Evolutionary conservation across 2,888 invertebrate species (phyloP).

Genomic region (Ectemnius cavifrons): DNA sequence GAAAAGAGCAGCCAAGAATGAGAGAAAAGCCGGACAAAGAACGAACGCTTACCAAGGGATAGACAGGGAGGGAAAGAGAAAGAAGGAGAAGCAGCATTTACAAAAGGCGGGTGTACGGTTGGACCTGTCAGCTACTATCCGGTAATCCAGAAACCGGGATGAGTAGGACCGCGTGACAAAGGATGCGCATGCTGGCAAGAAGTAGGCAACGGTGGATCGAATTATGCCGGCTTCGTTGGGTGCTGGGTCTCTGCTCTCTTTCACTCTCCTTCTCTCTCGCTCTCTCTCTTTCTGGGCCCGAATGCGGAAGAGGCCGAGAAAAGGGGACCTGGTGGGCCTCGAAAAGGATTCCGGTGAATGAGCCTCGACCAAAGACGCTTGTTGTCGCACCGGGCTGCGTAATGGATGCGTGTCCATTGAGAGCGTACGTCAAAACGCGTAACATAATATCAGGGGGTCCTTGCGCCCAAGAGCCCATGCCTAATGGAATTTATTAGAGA

Average conservation of each 20-base stretch:
- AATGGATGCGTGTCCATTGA: slow-evolving; percentile 73
- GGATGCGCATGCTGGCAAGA: slow-evolving; percentile 43
- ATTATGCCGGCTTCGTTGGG: slow-evolving; percentile 70
- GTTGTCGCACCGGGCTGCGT: slow-evolving; percentile 72
- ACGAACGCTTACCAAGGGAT: not conserved
- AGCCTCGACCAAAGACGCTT: slow-evolving; percentile 46
- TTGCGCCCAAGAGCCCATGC: slow-evolving; percentile 71
- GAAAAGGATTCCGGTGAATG: slow-evolving; percentile 54
- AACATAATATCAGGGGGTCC: slow-evolving; percentile 73
- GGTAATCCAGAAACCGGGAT: slow-evolving; percentile 49
- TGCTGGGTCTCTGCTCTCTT: slow-evolving; percentile 26
- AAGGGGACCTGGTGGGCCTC: slow-evolving; percentile 12
- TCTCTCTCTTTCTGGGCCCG: slow-evolving; percentile 7
- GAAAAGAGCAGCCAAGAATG: slow-evolving; percentile 40
- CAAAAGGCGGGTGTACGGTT: slow-evolving; percentile 43
- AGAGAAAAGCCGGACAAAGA: not conserved
- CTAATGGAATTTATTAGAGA: slow-evolving; percentile 78
- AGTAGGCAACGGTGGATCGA: slow-evolving; percentile 66
- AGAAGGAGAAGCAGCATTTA: slow-evolving; percentile 38
- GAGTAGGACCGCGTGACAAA: slow-evolving; percentile 52
- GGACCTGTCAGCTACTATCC: slow-evolving; percentile 38
- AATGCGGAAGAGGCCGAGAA: slow-evolving; percentile 15
- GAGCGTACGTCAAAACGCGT: slow-evolving; percentile 67
- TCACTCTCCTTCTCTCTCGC: too few relatives aligned
- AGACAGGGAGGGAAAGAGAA: slow-evolving; percentile 3